Evolutionary conservation across 2,888 invertebrate species (phyloP).

Genomic region (Rhamphomyia laevipes): DNA sequence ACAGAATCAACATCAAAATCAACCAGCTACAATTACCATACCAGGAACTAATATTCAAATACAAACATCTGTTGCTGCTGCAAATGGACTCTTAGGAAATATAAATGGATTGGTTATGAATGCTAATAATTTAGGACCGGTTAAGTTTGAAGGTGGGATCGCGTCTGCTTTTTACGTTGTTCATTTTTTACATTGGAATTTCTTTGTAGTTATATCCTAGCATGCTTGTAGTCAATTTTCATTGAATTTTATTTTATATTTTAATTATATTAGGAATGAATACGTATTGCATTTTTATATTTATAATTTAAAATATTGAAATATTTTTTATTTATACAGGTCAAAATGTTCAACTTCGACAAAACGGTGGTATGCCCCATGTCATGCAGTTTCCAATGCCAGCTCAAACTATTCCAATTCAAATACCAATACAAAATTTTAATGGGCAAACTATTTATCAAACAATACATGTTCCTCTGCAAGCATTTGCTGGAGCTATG

Average conservation of each 20-base stretch:
- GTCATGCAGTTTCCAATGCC: slow-evolving; percentile 35
- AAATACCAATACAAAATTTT: slow-evolving; percentile 42
- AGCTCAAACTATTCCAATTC: slow-evolving; percentile 70
- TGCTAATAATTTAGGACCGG: slow-evolving; percentile 13
- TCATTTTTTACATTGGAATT: neutral
- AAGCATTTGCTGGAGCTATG: slow-evolving; percentile 50
- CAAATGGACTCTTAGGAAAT: slow-evolving; percentile 33
- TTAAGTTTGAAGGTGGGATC: slow-evolving; percentile 17
- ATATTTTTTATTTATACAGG: slow-evolving; percentile 36
- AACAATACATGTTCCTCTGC: slow-evolving; percentile 87
- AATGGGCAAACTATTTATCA: slow-evolving; percentile 93
- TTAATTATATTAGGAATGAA: neutral
- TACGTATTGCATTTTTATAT: neutral
- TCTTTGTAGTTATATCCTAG: too few relatives aligned
- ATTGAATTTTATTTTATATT: too few relatives aligned
- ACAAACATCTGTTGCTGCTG: slow-evolving; percentile 35
- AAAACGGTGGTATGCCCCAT: slow-evolving; percentile 34
- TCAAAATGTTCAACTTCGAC: slow-evolving; percentile 60
- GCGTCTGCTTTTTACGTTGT: neutral
- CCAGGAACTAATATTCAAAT: slow-evolving; percentile 37
- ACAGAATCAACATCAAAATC: slow-evolving; percentile 13
- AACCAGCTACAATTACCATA: slow-evolving; percentile 33
- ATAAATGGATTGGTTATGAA: slow-evolving; percentile 21
- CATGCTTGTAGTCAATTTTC: too few relatives aligned
- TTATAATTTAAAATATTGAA: slow-evolving; percentile 8